Conservation (phyloP, 2,888 invertebrate genomes). For the Leptopterna dolabrata region DNA sequence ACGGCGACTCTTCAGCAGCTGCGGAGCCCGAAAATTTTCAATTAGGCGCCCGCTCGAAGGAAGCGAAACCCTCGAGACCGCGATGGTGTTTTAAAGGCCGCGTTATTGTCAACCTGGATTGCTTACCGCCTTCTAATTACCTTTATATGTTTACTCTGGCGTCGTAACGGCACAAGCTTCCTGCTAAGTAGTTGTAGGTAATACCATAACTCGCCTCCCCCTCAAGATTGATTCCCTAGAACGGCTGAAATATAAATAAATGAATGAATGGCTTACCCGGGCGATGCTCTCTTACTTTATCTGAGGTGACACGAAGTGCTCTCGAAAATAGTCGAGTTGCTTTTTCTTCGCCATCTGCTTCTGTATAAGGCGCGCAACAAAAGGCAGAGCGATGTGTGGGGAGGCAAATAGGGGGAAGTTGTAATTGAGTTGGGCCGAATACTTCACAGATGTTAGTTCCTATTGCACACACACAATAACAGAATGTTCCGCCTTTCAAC, state of each 20-base stretch:
- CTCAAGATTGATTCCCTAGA: not conserved
- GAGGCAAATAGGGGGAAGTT: not conserved
- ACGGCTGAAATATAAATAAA: not conserved
- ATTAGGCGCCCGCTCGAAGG: not conserved
- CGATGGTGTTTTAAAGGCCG: not conserved
- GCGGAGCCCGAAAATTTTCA: conserved; percentile 6
- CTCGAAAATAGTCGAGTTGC: not conserved
- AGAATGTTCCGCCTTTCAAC: too few species aligned
- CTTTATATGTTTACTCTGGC: not conserved
- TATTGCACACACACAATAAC: too few species aligned
- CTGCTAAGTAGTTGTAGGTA: not conserved
- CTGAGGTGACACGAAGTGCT: not conserved
- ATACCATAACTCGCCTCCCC: not conserved
- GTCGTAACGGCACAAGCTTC: not conserved
- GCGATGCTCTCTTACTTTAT: not conserved
- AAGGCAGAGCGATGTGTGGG: not conserved
- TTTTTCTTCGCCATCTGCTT: not conserved
- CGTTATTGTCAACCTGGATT: conserved; percentile 7
- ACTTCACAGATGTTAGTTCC: too few species aligned
- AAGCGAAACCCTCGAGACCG: not conserved
- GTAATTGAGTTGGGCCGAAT: too few species aligned
- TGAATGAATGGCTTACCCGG: not conserved
- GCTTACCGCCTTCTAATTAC: conserved; percentile 27
- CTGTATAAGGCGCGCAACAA: not conserved
- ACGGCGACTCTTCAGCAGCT: not conserved